Evolutionary conservation across 1,140 invertebrate species (phyloP), one percentile per base, ranked within the genome.

Genomic region (Ceratoteleas bidentatus): DNA sequence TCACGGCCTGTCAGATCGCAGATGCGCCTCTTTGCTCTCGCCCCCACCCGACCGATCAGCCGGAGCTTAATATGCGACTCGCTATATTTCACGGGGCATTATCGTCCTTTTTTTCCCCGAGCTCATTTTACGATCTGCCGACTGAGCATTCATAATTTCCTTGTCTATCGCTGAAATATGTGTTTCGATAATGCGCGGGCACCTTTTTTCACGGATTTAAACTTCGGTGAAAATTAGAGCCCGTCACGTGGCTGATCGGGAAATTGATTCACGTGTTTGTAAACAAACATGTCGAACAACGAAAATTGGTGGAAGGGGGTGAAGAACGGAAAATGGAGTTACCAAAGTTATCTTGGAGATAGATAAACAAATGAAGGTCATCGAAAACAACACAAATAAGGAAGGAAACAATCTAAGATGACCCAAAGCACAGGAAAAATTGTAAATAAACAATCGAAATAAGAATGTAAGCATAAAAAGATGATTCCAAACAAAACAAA

Each of bases 61-160:
- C 72, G 33, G 53, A 64, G 79, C 79, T 81, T 81, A 81, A 81
- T 81, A 76, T 73, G 79, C 79, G 72, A 73, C 66, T 70, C 43
- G 79, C 73, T 73, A 72, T 82, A 82, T 82, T 82, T 82, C 73
- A 82, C 73, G 50, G 66, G 56, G 73, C 68, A 77, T 82, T 82
- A 76, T 82, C 79, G 62, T 76, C 79, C 33, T 73, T 82, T 82
- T 76, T 77, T 70, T 60, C 60, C 50, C 62, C 66, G 50, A 69
- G 68, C 80, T 82, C 68, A 77, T 82, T 82, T 77, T 77, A 77
- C 80, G 80, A 77, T 77, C 74, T 82, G 80, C 61, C 68, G 73
- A 77, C 68, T 82, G 73, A 74, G 73, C 73, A 64, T 73, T 82
- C 61, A 82, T 77, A 82, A 77, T 77, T 73, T 69, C 52, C 68